Base-by-base conservation (phyloP, 1,140 invertebrate species). In the Frieseomelitta varia region DNA sequence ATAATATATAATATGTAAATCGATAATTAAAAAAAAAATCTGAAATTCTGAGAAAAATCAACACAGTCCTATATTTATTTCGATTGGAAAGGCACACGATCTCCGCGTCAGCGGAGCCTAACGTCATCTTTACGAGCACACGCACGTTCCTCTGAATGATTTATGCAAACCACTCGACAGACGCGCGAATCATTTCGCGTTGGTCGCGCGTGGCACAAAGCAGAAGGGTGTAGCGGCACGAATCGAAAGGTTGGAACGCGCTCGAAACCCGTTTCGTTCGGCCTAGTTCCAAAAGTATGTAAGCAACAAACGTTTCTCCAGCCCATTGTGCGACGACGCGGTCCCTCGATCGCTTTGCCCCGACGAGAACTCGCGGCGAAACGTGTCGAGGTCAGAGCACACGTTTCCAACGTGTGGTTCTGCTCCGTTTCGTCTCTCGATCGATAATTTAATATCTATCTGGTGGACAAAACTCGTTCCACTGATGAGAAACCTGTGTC, bases 251-350 rank as follows among this genome's bases (percentile, higher is more conserved):
- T 74, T 55, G n/a, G n/a, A 56, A 63, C 30, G 63, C 67, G 77
- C 85, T 79, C 51, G 65, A 68, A 78, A 83, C 77, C 77, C 80
- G 67, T 89, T 86, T 79, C 61, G 21, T 68, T 79, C 73, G 81
- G 81, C 85, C 87, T 67, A 83, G 77, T 88, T 89, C 69, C 69
- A 27, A 47, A 53, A 21, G 71, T 8, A 27, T 27, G 39, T 30
- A 63, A 21, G 55, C 58, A 76, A 61, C 51, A 76, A n/a, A 76
- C 61, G 73, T 76, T 47, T 69, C 55, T 74, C 51, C n/a, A 74
- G 53, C n/a, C 51, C 58, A 88, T 88, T 79, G 63, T 72, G 56
- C 34, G 73, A 81, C 39, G 39, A 47, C 39, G 39, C 39, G 58
- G 68, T 79, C 39, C 21, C 47, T 1, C 39, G 67, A 78, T 72